phyloP scores from a whole-genome alignment of 2,797 vertebrate genomes.

The Diplodus sargus region DNA sequence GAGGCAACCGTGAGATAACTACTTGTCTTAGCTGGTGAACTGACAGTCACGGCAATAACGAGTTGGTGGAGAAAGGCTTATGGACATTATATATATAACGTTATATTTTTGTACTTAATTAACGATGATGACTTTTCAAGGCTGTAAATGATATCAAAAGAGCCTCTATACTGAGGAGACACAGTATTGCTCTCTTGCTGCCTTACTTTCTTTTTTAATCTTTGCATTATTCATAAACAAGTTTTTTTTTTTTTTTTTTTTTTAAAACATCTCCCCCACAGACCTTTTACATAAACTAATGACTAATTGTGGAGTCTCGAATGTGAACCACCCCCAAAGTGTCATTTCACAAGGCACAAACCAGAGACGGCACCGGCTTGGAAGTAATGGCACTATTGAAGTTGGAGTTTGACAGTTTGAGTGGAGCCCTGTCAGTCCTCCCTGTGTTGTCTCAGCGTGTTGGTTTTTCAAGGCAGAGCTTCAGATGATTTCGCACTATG shows the following conservation, averaged over 20 bases:
- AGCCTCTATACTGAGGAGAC: not conserved
- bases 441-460: not conserved
- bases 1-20: too few species aligned
- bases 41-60: too few species aligned
- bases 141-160: not conserved
- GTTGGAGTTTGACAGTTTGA: slow-evolving; percentile 15
- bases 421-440: not conserved
- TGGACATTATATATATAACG: not conserved
- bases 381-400: not conserved
- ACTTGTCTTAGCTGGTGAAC: too few species aligned
- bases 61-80: not conserved
- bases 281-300: slow-evolving; percentile 10
- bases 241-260: not conserved
- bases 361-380: not conserved
- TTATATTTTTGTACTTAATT: not conserved
- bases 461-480: not conserved
- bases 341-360: slow-evolving; percentile 27
- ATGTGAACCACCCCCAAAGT: slow-evolving; percentile 7
- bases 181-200: not conserved
- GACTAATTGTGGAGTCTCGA: slow-evolving; percentile 18
- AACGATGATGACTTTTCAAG: not conserved
- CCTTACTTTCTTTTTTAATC: not conserved
- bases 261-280: slow-evolving; percentile 12
- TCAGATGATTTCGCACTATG: not conserved
- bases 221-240: slow-evolving; percentile 14